Base-by-base conservation (phyloP, 2,113 vertebrate species). In the Dipodomys spectabilis region DNA sequence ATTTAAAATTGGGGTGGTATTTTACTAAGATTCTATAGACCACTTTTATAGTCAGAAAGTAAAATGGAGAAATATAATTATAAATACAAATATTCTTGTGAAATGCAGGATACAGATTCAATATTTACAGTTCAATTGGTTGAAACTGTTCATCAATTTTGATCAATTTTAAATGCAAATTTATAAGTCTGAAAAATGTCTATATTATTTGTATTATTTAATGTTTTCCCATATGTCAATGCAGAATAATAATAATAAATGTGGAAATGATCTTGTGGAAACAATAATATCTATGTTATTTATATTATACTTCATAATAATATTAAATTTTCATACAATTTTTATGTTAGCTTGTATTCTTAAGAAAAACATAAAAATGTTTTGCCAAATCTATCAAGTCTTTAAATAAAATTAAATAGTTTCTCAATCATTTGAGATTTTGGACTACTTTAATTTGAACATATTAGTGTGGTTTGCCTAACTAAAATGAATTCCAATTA, bases 391-490 rank as follows among this genome's bases (percentile, higher is more conserved):
- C 30, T 81, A 15, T 28, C 23, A 30, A 39, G 39, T 81, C 16
- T 73, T 0, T 80, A 88, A 92, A 75, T 89, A 53, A 86, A 86
- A 90, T 60, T 86, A 78, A 94, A 65, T 86, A 85, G 12, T 86
- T 78, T 82, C 7, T 69, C 5, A 57, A 53, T 93, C 22, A 75
- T 71, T 95, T 95, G 35, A 82, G 13, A 73, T 64, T 8, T 75
- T 79, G 87, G 10, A 49, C 15, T 78, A 64, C 35, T 95, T 87
- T 20, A 81, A 15, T 92, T 83, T 86, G 32, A 91, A 35, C 82
- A 83, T 91, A 5, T 49, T 88, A 60, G 8, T 32, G 35, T 30
- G 22, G 25, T 78, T 87, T 67, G 49, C 8, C 25, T 23, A 19
- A 23, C 45, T 83, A 94, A 85, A 82, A 64, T 69, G 1, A 93